Base-by-base conservation (phyloP, 1,140 invertebrate genomes). In the Cydia fagiglandana region DNA sequence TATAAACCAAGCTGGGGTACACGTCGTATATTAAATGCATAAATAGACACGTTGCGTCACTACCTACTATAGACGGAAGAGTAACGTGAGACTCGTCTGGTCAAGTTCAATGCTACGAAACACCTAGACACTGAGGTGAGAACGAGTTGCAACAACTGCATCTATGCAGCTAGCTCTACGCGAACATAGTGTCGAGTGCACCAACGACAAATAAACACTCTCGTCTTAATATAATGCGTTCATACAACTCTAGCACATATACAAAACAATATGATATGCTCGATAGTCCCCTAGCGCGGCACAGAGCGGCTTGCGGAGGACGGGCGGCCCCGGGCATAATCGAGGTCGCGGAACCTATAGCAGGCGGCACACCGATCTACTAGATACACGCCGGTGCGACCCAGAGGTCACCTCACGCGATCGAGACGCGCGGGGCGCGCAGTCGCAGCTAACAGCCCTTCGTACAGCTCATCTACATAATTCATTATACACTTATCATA, bases 101-200 rank as follows among this genome's bases (percentile, higher is more conserved):
- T 81, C 74, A 75, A 76, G 78, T 66, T 77, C 85, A 86, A 86
- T 83, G 81, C 86, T 92, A 92, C 86, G 81, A 76, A 88, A 92
- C 88, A 90, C 81, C 87, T 91, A 90, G 66, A 90, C 87, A 87
- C 78, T 81, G 82, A 88, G 79, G 86, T 88, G 88, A 84, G 78
- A 86, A 86, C 82, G 79, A 78, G 76, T 84, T 80, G 83, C 78
- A 83, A 83, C 74, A 78, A 79, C 76, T 78, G 82, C 77, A 56
- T 82, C 87, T 86, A 89, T 84, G 85, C 81, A 81, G 80, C 88
- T 90, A 91, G 84, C 61, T 78, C 83, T 86, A 86, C 84, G 85
- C 83, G 81, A 84, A 79, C 70, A 79, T 38, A 66, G 74, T 78
- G 82, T 84, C 81, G 78, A 77, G 87, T 90, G 87, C 86, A 81